These are phyloP conservation scores for Acanthosoma haemorrhoidale DNA, from an alignment of 2,888 invertebrate species.

Conservation along the genomic window DNA sequence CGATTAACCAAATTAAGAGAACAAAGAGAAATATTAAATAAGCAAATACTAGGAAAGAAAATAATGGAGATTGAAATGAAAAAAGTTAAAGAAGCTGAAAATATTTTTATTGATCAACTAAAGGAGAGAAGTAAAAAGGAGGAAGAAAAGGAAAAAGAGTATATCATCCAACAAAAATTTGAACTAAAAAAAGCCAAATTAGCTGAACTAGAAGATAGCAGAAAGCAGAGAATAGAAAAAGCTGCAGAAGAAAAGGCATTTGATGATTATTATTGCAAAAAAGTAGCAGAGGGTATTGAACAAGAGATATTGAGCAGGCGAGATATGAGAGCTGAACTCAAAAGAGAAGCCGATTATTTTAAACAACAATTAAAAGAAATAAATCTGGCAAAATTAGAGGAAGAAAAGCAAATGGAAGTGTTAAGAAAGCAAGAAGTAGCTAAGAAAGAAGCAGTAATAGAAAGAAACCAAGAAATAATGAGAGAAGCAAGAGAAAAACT, in stretches of 20 bases:
- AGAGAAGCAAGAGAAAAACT: constrained; percentile 18
- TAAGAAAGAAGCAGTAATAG: constrained; percentile 1
- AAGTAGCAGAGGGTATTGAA: background rate
- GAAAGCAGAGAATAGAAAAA: background rate
- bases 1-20: background rate
- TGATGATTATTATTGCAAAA: constrained; percentile 6
- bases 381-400: background rate
- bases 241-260: background rate
- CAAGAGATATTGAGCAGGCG: background rate
- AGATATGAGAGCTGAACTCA: background rate
- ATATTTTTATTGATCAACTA: background rate
- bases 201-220: background rate
- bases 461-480: background rate
- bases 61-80: constrained; percentile 14
- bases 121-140: constrained; percentile 14
- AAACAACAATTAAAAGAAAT: constrained; percentile 14
- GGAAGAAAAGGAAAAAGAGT: constrained; percentile 4
- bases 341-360: constrained; percentile 17
- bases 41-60: constrained; percentile 17
- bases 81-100: background rate
- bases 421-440: background rate
- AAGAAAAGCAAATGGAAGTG: constrained; percentile 16
- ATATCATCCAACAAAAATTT: background rate
- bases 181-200: background rate
- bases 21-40: constrained; percentile 10